These are phyloP conservation scores for Capreolus pygargus DNA, from an alignment of 2,113 vertebrate genomes.

Conservation along the genomic window DNA sequence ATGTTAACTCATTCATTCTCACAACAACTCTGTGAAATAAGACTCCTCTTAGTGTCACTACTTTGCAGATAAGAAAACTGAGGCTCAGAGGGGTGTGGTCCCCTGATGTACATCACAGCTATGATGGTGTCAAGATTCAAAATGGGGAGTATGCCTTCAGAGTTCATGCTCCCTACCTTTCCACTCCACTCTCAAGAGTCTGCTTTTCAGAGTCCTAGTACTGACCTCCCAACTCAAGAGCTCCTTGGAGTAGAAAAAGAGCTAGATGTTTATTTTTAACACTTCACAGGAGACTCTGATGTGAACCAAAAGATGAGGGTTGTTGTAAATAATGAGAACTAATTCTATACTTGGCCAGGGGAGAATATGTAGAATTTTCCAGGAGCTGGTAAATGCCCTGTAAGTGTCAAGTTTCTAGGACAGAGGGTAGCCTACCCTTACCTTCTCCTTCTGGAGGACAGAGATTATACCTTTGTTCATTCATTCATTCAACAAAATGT, in stretches of 20 bases:
- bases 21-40: background rate
- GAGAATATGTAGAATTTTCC: background rate
- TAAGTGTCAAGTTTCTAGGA: background rate
- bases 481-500: conserved; percentile 14
- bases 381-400: background rate
- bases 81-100: background rate
- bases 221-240: background rate
- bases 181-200: background rate
- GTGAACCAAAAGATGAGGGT: background rate
- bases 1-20: background rate
- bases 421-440: background rate
- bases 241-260: background rate
- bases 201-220: background rate
- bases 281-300: background rate
- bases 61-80: background rate
- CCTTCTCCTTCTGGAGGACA: background rate
- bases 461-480: background rate
- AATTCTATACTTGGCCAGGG: background rate
- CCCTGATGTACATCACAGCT: background rate
- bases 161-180: background rate
- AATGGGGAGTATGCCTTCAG: background rate
- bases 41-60: background rate
- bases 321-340: background rate
- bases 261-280: background rate
- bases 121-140: background rate